phyloP scores from a whole-genome alignment of 2,113 vertebrate species.

The Nesogale talazaci region DNA sequence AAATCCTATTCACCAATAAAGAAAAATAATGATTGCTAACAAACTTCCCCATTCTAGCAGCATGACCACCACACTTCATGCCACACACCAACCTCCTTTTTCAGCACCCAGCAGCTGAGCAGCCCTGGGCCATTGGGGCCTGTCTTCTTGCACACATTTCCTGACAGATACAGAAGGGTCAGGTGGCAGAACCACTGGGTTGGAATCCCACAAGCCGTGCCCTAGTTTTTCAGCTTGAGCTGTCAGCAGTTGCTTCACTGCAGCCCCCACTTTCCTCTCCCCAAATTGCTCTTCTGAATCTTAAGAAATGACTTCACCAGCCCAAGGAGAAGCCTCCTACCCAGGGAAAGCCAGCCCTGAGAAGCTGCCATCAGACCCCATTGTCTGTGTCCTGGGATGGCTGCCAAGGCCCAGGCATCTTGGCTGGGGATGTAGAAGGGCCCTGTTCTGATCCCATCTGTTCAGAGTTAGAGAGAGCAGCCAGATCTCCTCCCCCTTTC shows the following conservation, averaged over 20 bases:
- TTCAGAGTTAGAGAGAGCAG: conserved; percentile 52
- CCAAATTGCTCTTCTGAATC: conserved; percentile 46
- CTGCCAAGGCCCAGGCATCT: conserved; percentile 78
- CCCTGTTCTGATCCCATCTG: conserved; percentile 81
- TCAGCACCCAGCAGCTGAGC: background rate
- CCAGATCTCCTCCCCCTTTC: conserved; percentile 58
- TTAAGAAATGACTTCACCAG: conserved; percentile 57
- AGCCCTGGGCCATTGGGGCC: background rate
- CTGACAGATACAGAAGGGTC: conserved; percentile 36
- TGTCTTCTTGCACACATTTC: conserved; percentile 6
- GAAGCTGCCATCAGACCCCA: conserved; percentile 69
- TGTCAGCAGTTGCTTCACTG: background rate
- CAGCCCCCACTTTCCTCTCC: background rate
- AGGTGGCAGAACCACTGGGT: background rate
- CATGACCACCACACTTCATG: background rate
- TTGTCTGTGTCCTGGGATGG: conserved; percentile 81
- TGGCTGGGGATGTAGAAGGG: conserved; percentile 70
- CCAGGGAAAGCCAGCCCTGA: conserved; percentile 60
- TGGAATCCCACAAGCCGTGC: conserved; percentile 21
- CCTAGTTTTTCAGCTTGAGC: conserved; percentile 57
- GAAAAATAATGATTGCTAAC: background rate
- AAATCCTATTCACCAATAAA: background rate
- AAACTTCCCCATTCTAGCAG: background rate
- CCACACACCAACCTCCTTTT: background rate
- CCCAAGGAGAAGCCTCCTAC: conserved; percentile 55